Conservation (phyloP, 2,797 vertebrate species). For the Tamandua tetradactyla region DNA sequence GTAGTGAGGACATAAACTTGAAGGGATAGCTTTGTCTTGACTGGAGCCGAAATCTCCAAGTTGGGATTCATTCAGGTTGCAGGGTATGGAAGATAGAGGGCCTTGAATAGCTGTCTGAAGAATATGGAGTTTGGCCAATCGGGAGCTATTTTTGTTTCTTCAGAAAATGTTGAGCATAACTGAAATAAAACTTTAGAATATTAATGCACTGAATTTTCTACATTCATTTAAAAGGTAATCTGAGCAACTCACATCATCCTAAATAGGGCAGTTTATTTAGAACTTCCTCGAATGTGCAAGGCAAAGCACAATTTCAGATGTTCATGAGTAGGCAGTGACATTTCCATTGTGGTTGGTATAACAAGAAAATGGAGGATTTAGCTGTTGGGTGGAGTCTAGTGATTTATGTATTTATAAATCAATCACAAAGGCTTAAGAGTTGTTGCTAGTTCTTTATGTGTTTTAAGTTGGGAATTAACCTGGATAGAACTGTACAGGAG, state of each 20-base stretch:
- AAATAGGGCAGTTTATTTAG: neutral
- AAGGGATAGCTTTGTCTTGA: too few species aligned
- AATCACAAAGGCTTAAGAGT: fast-evolving
- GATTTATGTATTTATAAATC: fast-evolving
- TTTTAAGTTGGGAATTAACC: neutral
- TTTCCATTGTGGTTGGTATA: fast-evolving
- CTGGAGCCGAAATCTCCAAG: too few species aligned
- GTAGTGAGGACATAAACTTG: fast-evolving
- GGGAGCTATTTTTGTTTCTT: neutral
- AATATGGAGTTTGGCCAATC: neutral
- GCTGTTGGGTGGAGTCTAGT: fast-evolving
- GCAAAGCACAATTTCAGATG: fast-evolving
- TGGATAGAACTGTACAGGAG: fast-evolving
- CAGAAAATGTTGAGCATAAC: fast-evolving
- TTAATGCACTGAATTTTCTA: neutral
- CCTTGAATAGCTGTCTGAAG: too few species aligned
- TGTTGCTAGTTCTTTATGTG: neutral
- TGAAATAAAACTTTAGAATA: too few species aligned
- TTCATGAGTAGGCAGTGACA: fast-evolving
- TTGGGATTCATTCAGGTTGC: fast-evolving
- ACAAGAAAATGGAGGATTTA: fast-evolving
- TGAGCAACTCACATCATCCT: neutral
- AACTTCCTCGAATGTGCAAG: fast-evolving
- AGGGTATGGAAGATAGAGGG: fast-evolving
- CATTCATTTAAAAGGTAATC: neutral